Conservation (phyloP, 2,113 vertebrate genomes). For the Glareola pratincola region DNA sequence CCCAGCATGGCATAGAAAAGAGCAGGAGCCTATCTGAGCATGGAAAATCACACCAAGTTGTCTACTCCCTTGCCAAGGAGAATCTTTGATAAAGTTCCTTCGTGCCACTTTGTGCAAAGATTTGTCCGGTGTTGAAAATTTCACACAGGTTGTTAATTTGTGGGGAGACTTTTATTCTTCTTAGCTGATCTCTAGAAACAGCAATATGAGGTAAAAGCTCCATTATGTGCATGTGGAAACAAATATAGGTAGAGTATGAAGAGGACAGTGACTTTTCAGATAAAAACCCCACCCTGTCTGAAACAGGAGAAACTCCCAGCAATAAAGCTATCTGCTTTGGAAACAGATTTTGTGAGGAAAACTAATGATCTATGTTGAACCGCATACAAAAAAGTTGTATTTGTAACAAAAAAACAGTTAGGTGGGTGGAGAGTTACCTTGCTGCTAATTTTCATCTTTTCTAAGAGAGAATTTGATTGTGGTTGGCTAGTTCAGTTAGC, state of each 20-base stretch:
- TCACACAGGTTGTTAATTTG: neutral
- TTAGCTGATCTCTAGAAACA: neutral
- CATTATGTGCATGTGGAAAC: neutral
- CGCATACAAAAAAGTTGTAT: neutral
- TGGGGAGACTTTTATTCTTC: neutral
- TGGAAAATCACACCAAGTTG: neutral
- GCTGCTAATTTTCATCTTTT: neutral
- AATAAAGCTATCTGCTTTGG: neutral
- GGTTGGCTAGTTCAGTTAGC: neutral
- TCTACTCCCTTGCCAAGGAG: neutral
- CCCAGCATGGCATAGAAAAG: neutral
- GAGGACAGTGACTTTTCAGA: neutral
- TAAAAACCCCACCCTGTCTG: neutral
- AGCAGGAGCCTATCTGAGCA: neutral
- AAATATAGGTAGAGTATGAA: neutral
- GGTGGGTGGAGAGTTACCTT: neutral
- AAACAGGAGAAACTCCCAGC: neutral
- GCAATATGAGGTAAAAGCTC: neutral
- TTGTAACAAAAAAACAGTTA: neutral
- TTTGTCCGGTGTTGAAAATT: neutral
- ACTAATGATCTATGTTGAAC: neutral
- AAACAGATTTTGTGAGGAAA: neutral
- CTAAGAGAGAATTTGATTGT: neutral
- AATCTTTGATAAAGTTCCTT: neutral
- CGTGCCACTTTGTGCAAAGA: neutral